These are phyloP conservation scores for Tetramorium alpestre DNA, from an alignment of 1,140 invertebrate genomes.

Conservation along the genomic window DNA sequence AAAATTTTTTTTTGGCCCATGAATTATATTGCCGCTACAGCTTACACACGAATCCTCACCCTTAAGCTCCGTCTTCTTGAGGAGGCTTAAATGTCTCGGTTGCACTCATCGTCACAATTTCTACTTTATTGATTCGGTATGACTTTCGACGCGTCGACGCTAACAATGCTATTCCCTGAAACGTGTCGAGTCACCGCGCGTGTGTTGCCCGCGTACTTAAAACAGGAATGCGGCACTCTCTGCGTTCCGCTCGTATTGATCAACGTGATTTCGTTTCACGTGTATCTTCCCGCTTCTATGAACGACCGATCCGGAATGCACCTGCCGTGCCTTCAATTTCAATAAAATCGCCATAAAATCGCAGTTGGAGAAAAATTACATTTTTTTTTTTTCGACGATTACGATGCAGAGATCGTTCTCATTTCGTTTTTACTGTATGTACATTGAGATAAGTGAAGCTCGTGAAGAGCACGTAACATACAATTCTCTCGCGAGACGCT, in stretches of 20 bases:
- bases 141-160: conserved; percentile 55
- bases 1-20: neutral
- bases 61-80: neutral
- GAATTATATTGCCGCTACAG: neutral
- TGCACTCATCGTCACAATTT: conserved; percentile 30
- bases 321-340: neutral
- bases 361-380: neutral
- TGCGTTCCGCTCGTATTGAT: conserved; percentile 11
- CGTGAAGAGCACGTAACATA: neutral
- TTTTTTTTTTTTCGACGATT: neutral
- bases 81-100: neutral
- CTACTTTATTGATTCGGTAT: conserved; percentile 51
- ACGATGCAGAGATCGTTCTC: neutral
- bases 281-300: neutral
- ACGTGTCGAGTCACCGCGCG: conserved; percentile 37
- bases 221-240: conserved; percentile 33
- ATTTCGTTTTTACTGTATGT: neutral
- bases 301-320: conserved; percentile 14
- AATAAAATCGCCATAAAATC: neutral
- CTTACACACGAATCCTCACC: neutral
- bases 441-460: too few species aligned
- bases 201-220: conserved; percentile 13
- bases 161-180: conserved; percentile 36
- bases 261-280: conserved; percentile 18
- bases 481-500: neutral